A percentile compares a stretch with the other conserved stretches of the same genome.
Evolutionary conservation across 2,888 invertebrate genomes (phyloP).

Genomic region (Lasioglossum villosulum): DNA sequence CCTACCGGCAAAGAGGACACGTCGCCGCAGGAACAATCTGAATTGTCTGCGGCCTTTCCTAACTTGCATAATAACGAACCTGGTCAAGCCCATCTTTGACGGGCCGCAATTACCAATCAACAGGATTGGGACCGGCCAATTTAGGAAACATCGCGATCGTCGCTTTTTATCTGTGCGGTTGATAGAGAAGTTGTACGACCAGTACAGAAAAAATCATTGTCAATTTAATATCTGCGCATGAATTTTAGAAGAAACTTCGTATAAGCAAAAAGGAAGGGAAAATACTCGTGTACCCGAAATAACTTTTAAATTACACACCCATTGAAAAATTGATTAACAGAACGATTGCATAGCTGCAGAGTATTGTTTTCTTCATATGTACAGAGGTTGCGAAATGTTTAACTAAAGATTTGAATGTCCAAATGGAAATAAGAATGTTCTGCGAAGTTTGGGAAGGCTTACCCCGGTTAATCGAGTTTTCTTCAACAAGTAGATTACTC

Average conservation of each 20-base stretch:
- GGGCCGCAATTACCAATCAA: background rate
- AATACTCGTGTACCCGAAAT: too few species aligned
- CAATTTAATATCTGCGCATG: background rate
- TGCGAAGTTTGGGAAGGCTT: background rate
- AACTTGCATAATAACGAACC: constrained; percentile 15
- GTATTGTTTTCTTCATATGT: too few species aligned
- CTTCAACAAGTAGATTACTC: background rate
- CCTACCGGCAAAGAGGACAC: constrained; percentile 50
- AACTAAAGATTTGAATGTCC: background rate
- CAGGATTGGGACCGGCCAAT: background rate
- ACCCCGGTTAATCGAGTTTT: background rate
- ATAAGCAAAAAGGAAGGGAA: too few species aligned
- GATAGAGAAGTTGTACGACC: background rate
- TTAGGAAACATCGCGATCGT: background rate
- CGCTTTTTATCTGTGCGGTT: background rate
- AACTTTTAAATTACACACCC: too few species aligned
- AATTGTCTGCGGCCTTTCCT: constrained; percentile 46
- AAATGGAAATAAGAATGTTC: background rate
- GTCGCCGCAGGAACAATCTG: constrained; percentile 31
- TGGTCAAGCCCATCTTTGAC: background rate
- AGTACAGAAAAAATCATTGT: background rate
- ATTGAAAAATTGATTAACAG: too few species aligned
- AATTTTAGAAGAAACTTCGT: background rate
- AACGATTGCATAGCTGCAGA: too few species aligned
- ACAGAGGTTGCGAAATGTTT: too few species aligned